Evolutionary conservation across 2,888 invertebrate genomes (phyloP).

Genomic region (Drosophila tanythrix): DNA sequence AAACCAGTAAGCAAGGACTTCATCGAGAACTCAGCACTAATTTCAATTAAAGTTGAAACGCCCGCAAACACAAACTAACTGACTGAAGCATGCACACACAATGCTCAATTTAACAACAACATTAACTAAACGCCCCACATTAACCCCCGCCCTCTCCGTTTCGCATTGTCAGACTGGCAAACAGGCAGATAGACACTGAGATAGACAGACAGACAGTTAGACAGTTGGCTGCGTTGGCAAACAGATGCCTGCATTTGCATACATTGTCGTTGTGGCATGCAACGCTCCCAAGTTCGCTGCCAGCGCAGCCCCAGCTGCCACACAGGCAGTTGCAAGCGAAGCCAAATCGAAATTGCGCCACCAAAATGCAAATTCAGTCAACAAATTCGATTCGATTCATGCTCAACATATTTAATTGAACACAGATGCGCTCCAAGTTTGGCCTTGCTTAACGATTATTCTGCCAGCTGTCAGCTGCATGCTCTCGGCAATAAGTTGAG

Average conservation of each 20-base stretch:
- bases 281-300: constrained; percentile 2
- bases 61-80: constrained; percentile 42
- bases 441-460: constrained; percentile 4
- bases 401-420: constrained; percentile 67
- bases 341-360: constrained; percentile 30
- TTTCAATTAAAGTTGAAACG: constrained; percentile 76
- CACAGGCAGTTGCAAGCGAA: constrained; percentile 28
- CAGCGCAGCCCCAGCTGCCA: constrained; percentile 16
- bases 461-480: constrained; percentile 10
- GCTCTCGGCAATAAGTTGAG: neutral
- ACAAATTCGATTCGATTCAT: constrained; percentile 72
- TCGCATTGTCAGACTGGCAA: neutral
- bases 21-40: constrained; percentile 72
- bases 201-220: constrained; percentile 2
- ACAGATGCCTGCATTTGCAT: constrained; percentile 72
- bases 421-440: constrained; percentile 35
- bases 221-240: constrained; percentile 36
- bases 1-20: constrained; percentile 46
- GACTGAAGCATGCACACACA: constrained; percentile 23
- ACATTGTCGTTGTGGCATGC: constrained; percentile 30
- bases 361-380: constrained; percentile 58
- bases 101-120: constrained; percentile 70
- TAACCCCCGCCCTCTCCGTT: constrained; percentile 3
- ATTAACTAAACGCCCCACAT: constrained; percentile 58
- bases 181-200: neutral